Evolutionary conservation across 1,140 invertebrate species (phyloP).

Genomic region (Gerris buenoi): DNA sequence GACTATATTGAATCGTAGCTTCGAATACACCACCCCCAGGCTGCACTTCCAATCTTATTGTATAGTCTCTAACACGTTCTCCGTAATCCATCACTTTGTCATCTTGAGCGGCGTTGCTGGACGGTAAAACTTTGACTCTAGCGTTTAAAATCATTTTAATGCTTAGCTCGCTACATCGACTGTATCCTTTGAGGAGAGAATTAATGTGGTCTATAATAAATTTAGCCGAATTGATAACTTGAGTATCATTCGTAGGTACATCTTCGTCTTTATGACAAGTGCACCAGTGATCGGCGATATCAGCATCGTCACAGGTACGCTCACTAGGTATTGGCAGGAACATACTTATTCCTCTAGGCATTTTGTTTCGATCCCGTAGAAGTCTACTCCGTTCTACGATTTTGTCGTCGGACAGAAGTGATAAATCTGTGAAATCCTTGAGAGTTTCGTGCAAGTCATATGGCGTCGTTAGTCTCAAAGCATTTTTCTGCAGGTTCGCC

Average conservation of each 20-base stretch:
- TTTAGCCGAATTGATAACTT: conserved; percentile 34
- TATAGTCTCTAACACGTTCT: conserved; percentile 11
- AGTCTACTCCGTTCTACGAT: conserved; percentile 22
- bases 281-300: conserved; percentile 68
- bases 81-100: conserved; percentile 1
- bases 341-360: conserved; percentile 46
- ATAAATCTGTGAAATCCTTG: conserved; percentile 39
- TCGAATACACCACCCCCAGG: conserved; percentile 23
- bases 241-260: conserved; percentile 33
- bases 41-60: conserved; percentile 17
- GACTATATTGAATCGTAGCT: conserved; percentile 33
- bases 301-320: conserved; percentile 56
- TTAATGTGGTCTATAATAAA: conserved; percentile 48
- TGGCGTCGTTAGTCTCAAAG: conserved; percentile 37
- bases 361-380: conserved; percentile 22
- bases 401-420: conserved; percentile 23
- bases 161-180: conserved; percentile 34
- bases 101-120: conserved; percentile 4
- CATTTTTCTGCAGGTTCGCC: conserved; percentile 38
- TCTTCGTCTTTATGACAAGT: conserved; percentile 51
- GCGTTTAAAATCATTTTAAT: conserved; percentile 14
- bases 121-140: conserved; percentile 11
- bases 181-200: conserved; percentile 37
- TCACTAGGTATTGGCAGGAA: conserved; percentile 52
- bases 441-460: conserved; percentile 50